Percentiles rank a stretch among this genome's conserved stretches.
Conservation (phyloP, 2,888 invertebrate genomes). For the Eudasyphora cyanicolor region DNA sequence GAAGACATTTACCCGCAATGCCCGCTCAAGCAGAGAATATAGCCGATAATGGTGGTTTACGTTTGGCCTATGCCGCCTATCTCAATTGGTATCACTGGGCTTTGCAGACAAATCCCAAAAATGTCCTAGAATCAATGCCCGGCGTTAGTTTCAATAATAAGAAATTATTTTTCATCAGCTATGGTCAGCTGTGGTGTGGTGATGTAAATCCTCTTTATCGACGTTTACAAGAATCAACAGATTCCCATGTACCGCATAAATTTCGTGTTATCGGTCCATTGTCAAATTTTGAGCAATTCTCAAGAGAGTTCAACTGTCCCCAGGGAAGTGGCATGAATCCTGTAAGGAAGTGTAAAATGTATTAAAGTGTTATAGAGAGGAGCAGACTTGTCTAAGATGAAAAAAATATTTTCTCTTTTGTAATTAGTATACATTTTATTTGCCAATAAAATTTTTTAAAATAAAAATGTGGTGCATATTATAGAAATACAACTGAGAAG, state of each 20-base stretch:
- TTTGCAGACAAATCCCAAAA: slow-evolving; percentile 47
- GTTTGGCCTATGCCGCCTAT: slow-evolving; percentile 76
- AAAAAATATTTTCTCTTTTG: no score
- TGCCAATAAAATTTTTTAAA: no score
- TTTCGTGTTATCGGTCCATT: slow-evolving; percentile 75
- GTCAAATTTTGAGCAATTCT: slow-evolving; percentile 74
- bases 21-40: slow-evolving; percentile 74
- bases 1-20: slow-evolving; percentile 68
- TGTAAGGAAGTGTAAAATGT: slow-evolving; percentile 72
- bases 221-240: slow-evolving; percentile 67
- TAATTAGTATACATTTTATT: no score
- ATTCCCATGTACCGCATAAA: slow-evolving; percentile 71
- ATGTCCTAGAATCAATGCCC: slow-evolving; percentile 72
- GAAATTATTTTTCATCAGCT: slow-evolving; percentile 77
- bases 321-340: slow-evolving; percentile 74
- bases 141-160: slow-evolving; percentile 72
- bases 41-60: slow-evolving; percentile 77
- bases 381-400: no score
- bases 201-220: slow-evolving; percentile 67
- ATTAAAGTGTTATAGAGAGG: no score
- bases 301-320: slow-evolving; percentile 73
- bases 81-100: slow-evolving; percentile 70
- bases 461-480: no score
- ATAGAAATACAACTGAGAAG: no score
- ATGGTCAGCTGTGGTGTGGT: slow-evolving; percentile 76